A percentile compares a stretch with the other conserved stretches of the same genome.
Evolutionary conservation across 1,140 invertebrate species (phyloP).

Genomic region (Thereuonema tuberculata): DNA sequence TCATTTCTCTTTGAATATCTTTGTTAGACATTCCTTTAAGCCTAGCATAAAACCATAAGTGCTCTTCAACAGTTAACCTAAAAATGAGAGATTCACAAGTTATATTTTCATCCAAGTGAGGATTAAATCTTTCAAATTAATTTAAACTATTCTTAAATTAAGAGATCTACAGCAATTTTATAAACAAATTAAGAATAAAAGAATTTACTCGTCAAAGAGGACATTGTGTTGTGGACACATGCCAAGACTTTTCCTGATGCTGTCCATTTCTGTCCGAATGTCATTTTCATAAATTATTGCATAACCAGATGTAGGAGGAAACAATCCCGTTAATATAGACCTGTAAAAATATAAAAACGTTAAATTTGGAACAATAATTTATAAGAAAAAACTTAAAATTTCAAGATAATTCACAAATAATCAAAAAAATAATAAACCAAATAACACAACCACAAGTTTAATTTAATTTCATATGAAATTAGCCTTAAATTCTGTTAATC

Average conservation of each 20-base stretch:
- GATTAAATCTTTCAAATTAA: neutral
- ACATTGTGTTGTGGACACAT: slow-evolving; percentile 44
- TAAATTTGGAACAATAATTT: too few species aligned
- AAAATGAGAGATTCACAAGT: too few species aligned
- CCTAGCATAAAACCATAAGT: slow-evolving; percentile 32
- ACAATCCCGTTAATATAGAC: slow-evolving; percentile 44
- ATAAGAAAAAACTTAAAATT: too few species aligned
- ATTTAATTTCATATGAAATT: too few species aligned
- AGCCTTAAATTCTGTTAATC: too few species aligned
- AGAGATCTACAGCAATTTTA: neutral
- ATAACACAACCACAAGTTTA: too few species aligned
- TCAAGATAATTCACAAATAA: too few species aligned
- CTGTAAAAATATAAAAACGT: too few species aligned
- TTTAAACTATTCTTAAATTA: too few species aligned
- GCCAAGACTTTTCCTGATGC: slow-evolving; percentile 42
- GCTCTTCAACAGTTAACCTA: slow-evolving; percentile 32
- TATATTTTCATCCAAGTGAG: neutral
- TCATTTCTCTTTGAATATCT: slow-evolving; percentile 29
- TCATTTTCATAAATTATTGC: slow-evolving; percentile 44
- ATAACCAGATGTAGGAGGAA: slow-evolving; percentile 50
- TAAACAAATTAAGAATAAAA: too few species aligned
- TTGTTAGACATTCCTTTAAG: slow-evolving; percentile 32
- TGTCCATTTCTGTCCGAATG: slow-evolving; percentile 34
- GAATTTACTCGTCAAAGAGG: slow-evolving; percentile 38
- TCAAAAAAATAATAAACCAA: too few species aligned